phyloP scores from a whole-genome alignment of 2,113 vertebrate species.

The Tor tambroides region DNA sequence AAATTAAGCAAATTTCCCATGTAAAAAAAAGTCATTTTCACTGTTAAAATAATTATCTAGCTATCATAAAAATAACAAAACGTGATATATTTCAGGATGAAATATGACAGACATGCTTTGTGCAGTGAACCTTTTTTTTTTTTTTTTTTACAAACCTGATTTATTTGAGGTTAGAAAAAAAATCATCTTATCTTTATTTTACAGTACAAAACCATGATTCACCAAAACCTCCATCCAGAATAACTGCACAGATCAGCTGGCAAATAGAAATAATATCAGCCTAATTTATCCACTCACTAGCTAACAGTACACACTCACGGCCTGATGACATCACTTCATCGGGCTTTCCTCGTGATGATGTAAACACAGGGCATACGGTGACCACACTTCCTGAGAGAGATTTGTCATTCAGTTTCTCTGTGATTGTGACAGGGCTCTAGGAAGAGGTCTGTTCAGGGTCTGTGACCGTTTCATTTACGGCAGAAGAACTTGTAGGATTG shows the following conservation, averaged over 20 bases:
- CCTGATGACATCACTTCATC: background rate
- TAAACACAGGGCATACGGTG: background rate
- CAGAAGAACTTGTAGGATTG: no score
- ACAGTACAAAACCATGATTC: constrained; percentile 2
- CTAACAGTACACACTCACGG: no score
- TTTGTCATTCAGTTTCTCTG: background rate
- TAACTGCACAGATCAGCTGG: background rate
- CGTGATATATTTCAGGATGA: no score
- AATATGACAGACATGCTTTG: no score
- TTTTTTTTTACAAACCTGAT: background rate
- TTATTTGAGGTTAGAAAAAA: background rate
- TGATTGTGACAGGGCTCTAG: background rate
- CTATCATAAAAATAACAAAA: background rate
- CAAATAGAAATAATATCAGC: background rate
- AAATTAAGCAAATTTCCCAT: background rate
- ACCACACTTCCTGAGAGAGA: background rate
- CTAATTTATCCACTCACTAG: background rate
- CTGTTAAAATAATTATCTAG: background rate
- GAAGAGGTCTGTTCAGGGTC: constrained; percentile 4
- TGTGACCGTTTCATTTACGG: background rate
- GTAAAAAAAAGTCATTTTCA: background rate
- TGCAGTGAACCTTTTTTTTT: no score
- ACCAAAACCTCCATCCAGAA: background rate
- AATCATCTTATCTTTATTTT: background rate
- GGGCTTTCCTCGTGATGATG: background rate